Evolutionary conservation across 2,888 invertebrate genomes (phyloP), one percentile per base, ranked within the genome.

Genomic region (Melangyna quadrimaculata): DNA sequence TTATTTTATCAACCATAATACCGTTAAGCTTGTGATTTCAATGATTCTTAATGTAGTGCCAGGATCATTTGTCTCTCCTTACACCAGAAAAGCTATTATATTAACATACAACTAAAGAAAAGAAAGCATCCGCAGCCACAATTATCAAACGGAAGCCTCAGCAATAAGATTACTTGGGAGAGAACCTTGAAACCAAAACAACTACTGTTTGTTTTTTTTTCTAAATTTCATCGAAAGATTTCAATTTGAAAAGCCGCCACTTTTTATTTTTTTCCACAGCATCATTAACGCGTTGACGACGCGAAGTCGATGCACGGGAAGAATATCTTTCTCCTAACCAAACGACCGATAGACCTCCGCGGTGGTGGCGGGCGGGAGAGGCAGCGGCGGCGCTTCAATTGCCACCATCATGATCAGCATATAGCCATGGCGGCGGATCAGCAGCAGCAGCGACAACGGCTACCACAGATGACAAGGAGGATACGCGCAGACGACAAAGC

Each of bases 401-500:
- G 59, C 67, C 74, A 84, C 74, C 63, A 77, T 29, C 63, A 77
- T 29, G 32, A 71, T 67, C 73, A 74, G 51, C 63, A 73, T 73
- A 72, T 22, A 37, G 59, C 59, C 72, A 29, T 43, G 57, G 51
- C 19, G 45, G 32, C 55, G 61, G 19, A n/a, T 65, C 22, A 9
- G 35, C 14, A 61, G 24, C 57, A 29, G 12, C 63, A 5, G 6
- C 29, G 9, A 19, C 45, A 51, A 37, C 70, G 7, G 29, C 75
- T 51, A 29, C 61, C 27, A 22, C 43, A 79, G 73, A 79, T 79
- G 61, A 59, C 72, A 67, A 72, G 37, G 74, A 84, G 75, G 79
- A 79, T 74, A 79, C 75, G 73, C 74, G 65, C 78, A 82, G 84
- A 79, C 75, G 75, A 79, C 79, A 79, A 72, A 75, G 59, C 69